These are phyloP conservation scores for Orchesella flavescens DNA, from an alignment of 2,888 invertebrate species.

Conservation along the genomic window DNA sequence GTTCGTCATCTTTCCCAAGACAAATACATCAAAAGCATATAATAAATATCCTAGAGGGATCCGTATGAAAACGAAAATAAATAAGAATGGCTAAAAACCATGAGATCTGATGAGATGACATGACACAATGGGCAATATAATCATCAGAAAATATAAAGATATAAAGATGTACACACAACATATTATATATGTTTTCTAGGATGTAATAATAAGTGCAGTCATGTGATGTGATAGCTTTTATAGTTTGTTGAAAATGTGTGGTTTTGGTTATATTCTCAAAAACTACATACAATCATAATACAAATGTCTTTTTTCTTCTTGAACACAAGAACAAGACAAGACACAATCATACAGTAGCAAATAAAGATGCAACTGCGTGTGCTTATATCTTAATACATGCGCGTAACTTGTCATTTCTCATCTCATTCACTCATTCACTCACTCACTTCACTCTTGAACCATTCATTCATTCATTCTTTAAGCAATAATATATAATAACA, in stretches of 20 bases:
- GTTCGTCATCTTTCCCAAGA: not conserved
- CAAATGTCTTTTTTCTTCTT: not conserved
- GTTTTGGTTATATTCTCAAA: too few relatives aligned
- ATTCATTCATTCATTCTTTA: conserved; percentile 22
- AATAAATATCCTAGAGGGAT: conserved; percentile 43
- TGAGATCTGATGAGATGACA: conserved; percentile 51
- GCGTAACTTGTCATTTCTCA: conserved; percentile 40
- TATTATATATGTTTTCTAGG: too few relatives aligned
- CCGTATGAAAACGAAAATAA: conserved; percentile 18
- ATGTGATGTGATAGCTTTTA: too few relatives aligned
- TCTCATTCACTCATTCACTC: not conserved
- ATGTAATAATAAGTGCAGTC: too few relatives aligned
- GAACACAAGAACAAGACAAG: not conserved
- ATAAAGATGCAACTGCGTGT: conserved; percentile 25
- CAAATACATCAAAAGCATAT: not conserved
- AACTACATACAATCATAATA: too few relatives aligned
- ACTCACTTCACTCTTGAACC: not conserved
- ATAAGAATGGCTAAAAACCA: conserved; percentile 40
- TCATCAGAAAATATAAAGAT: conserved; percentile 22
- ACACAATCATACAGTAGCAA: conserved; percentile 4
- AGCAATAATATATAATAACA: conserved; percentile 21
- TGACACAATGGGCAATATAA: conserved; percentile 46
- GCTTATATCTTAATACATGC: not conserved
- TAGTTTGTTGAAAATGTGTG: too few relatives aligned
- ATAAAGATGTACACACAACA: not conserved